Conservation (phyloP, 2,888 invertebrate genomes). For the Aromia moschata region DNA sequence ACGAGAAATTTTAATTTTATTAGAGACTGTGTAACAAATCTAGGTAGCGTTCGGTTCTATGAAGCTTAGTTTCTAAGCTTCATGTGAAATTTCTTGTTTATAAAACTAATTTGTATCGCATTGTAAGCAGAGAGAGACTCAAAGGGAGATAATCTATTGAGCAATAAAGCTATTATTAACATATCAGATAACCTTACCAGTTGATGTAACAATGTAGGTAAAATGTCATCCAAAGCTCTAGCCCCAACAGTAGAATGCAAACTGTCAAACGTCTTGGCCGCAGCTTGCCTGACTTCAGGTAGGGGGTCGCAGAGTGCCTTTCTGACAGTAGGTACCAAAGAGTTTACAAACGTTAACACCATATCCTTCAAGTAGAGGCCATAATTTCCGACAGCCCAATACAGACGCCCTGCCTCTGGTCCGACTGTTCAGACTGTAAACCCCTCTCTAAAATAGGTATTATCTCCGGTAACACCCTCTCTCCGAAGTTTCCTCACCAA, state of each 20-base stretch:
- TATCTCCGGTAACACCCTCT: constrained; percentile 96
- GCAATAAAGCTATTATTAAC: too few species aligned
- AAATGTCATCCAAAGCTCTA: constrained; percentile 94
- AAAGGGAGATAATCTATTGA: too few species aligned
- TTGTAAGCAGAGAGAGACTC: too few species aligned
- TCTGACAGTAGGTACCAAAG: constrained; percentile 92
- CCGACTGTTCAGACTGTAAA: constrained; percentile 87
- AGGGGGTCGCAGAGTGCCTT: constrained; percentile 93
- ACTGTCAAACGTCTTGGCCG: constrained; percentile 96
- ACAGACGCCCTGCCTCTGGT: constrained; percentile 98
- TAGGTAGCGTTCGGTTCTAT: too few species aligned
- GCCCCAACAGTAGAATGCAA: constrained; percentile 94
- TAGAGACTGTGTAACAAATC: too few species aligned
- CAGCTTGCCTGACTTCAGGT: constrained; percentile 91
- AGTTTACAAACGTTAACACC: constrained; percentile 89
- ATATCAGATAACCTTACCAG: constrained; percentile 66
- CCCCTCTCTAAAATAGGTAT: constrained; percentile 97
- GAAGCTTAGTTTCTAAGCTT: too few species aligned
- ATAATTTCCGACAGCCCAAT: constrained; percentile 98
- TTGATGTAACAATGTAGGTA: constrained; percentile 88
- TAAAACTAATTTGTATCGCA: too few species aligned
- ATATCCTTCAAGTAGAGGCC: constrained; percentile 95
- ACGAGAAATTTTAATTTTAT: too few species aligned
- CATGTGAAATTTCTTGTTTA: too few species aligned
- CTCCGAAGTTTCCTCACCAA: constrained; percentile 96